Conservation (phyloP, 2,797 vertebrate species). For the Hipposideros larvatus region DNA sequence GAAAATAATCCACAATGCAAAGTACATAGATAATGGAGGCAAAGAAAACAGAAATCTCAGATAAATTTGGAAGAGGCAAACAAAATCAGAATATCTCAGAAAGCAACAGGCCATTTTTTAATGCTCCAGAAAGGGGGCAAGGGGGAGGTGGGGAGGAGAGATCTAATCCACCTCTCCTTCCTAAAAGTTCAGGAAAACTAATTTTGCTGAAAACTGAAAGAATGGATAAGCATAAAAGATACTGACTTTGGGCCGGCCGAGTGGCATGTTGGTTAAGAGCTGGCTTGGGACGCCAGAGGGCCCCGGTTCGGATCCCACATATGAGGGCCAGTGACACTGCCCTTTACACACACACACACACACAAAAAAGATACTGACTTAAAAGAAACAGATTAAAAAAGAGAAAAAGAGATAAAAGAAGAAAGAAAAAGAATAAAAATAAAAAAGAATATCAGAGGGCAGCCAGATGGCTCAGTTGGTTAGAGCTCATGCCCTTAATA, state of each 20-base stretch:
- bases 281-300: too few species aligned
- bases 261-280: too few species aligned
- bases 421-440: not conserved
- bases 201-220: not conserved
- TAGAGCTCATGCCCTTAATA: too few species aligned
- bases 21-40: not conserved
- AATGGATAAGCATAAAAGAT: constrained; percentile 2
- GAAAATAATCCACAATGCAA: not conserved
- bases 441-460: not conserved
- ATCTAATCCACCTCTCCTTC: not conserved
- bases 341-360: too few species aligned
- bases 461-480: too few species aligned
- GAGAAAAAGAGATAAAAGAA: not conserved
- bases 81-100: not conserved
- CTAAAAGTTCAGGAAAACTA: constrained; percentile 30
- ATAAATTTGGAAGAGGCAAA: not conserved
- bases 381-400: not conserved
- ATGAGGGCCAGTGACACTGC: too few species aligned
- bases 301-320: too few species aligned
- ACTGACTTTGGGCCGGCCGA: not conserved
- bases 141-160: too few species aligned
- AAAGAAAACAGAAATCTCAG: constrained; percentile 46
- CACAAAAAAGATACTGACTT: not conserved
- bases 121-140: too few species aligned
- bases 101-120: not conserved